A percentile compares a stretch with the other conserved stretches of the same genome.
These are phyloP conservation scores for Torymus auratus DNA, from an alignment of 2,888 invertebrate species.

Conservation along the genomic window DNA sequence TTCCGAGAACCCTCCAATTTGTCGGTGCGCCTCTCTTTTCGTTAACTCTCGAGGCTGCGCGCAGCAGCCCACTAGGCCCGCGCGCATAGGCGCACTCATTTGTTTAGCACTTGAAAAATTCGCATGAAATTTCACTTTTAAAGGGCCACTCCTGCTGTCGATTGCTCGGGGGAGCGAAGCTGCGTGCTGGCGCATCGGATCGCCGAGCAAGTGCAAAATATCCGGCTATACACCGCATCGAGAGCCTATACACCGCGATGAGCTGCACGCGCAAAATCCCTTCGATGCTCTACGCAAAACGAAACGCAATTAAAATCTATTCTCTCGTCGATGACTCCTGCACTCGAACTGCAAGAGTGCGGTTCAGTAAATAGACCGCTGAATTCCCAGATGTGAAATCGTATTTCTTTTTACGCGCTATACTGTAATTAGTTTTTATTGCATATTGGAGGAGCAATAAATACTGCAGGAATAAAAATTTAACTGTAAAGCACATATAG, in stretches of 20 bases:
- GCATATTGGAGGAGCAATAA: no score
- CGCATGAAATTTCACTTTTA: constrained; percentile 61
- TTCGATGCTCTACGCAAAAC: not conserved
- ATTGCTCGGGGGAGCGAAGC: not conserved
- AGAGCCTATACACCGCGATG: not conserved
- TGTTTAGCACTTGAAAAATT: constrained; percentile 63
- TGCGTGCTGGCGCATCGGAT: no score
- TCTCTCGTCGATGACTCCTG: constrained; percentile 18
- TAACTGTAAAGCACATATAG: no score
- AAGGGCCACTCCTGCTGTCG: constrained; percentile 24
- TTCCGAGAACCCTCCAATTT: constrained; percentile 64
- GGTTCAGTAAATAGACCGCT: constrained; percentile 10
- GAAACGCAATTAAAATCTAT: constrained; percentile 43
- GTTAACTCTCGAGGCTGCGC: constrained; percentile 37
- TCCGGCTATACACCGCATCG: no score
- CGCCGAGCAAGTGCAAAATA: constrained; percentile 19
- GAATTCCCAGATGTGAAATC: not conserved
- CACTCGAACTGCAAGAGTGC: no score
- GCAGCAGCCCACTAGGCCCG: no score
- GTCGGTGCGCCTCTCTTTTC: constrained; percentile 47
- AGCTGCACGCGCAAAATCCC: constrained; percentile 16
- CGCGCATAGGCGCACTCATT: constrained; percentile 50
- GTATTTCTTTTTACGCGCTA: not conserved
- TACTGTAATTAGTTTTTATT: not conserved
- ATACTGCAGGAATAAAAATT: no score